Evolutionary conservation across 2,888 invertebrate species (phyloP), one percentile per base, ranked within the genome.

Genomic region (Eulithis testata): DNA sequence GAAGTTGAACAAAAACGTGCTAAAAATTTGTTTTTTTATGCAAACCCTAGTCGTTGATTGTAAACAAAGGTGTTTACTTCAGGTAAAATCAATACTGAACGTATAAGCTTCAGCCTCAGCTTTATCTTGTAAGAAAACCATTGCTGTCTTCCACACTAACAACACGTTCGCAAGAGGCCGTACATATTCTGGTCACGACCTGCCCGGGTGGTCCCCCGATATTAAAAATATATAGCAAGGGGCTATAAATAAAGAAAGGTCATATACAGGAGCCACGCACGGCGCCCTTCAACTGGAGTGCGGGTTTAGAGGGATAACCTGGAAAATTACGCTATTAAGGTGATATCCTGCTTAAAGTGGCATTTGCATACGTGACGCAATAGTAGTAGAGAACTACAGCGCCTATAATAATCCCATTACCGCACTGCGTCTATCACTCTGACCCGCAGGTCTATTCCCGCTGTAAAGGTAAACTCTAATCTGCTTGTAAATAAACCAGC

Each of bases 211-310:
- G 50, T 40, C 21, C 45, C 44, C 47, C 45, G 52, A 61, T 61
- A 61, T 61, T 55, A 61, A 61, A 61, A 61, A 61, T 55, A 61
- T 61, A 61, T 27, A 31, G 43, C 49, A 31, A 21, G 59, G 43
- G 53, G 53, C 21, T 60, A 53, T 54, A 60, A 54, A 60, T 61
- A 55, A 55, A 27, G 55, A 61, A 50, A 55, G 61, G 55, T 61
- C 43, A 50, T 31, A 55, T 31, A 53, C 36, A 51, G 56, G n/a
- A 31, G 55, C 44, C 21, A 27, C 44, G 55, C 55, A 27, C 44
- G 11, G 44, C n/a, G 44, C 55, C 27, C 27, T 36, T 47, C 9
- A 12, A 12, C 27, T 44, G 21, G n/a, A 47, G 47, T 37, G 21
- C 12, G 57, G 14, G 11, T 49, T 58, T 40, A 27, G 43, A 31